Base-by-base conservation (phyloP, 2,113 vertebrate species). In the Mellivora capensis region DNA sequence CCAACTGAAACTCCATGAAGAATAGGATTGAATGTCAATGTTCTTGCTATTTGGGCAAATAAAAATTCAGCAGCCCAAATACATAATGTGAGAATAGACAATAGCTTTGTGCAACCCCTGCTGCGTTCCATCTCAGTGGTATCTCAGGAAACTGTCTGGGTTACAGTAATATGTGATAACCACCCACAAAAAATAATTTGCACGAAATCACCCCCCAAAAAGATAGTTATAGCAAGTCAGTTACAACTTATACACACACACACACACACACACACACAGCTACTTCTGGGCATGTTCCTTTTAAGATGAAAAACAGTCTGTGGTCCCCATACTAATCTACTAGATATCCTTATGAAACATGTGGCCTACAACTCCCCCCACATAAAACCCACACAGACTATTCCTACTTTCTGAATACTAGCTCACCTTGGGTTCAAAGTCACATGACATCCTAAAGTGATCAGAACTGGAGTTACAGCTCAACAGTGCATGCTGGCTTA, bases 301-400 rank as follows among this genome's bases (percentile, higher is more conserved):
- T 96, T 97, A 96, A 96, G 44, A 74, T 6, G 10, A n/a, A 37
- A 85, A 85, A n/a, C 29, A 31, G 57, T 94, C 25, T 59, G 4
- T 83, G 90, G 34, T 67, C 88, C 37, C 59, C 85, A 34, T 57
- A 42, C 47, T 69, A 64, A 91, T 39, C 59, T 87, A 59, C 49
- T 95, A 89, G 97, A 98, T 82, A 83, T 92, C 52, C 34, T 98
- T 95, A 97, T 72, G 77, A 85, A 96, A 95, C 31, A 49, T 18
- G 91, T 81, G 85, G 31, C 67, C n/a, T 90, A 11, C 29, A 93
- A 95, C 86, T 57, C 91, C 94, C 39, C 87, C 71, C 39, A 94
- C 18, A 11, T 96, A 95, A 97, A 92, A 94, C 94, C 72, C 86
- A 74, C 39, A 85, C 25, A 71, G 82, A 95, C 61, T 97, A 59